Evolutionary conservation across 2,888 invertebrate species (phyloP).

Genomic region (Epistrophella euchroma): DNA sequence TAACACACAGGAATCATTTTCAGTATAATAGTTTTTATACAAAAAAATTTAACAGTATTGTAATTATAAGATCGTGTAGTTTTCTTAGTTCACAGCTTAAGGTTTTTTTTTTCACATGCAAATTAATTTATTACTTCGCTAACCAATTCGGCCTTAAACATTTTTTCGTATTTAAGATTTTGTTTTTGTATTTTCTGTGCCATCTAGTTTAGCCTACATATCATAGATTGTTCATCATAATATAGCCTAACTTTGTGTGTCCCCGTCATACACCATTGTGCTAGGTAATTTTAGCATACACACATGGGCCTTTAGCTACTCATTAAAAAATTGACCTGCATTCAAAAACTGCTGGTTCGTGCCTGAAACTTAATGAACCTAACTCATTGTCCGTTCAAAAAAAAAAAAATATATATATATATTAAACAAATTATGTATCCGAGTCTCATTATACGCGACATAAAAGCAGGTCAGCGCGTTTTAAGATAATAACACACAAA

Average conservation of each 20-base stretch:
- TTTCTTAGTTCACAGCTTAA: neutral
- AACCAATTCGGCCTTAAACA: conserved; percentile 37
- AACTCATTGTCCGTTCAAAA: conserved; percentile 4
- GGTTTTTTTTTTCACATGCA: neutral
- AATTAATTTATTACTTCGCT: neutral
- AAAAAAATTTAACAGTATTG: neutral
- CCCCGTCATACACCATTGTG: conserved; percentile 65
- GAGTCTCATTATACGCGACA: conserved; percentile 63
- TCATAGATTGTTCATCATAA: conserved; percentile 14
- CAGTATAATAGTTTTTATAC: no score
- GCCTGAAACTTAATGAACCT: conserved; percentile 55
- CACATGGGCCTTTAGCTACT: conserved; percentile 28
- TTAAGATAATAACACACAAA: conserved; percentile 67
- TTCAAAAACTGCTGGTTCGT: conserved; percentile 67
- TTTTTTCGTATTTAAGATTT: neutral
- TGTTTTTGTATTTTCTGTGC: conserved; percentile 32
- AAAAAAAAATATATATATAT: conserved; percentile 39
- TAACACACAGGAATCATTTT: no score
- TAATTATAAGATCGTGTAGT: neutral
- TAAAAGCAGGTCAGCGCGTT: conserved; percentile 72
- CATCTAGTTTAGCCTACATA: conserved; percentile 37
- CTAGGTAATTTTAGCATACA: conserved; percentile 53
- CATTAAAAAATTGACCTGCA: conserved; percentile 62
- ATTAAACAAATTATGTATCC: conserved; percentile 14
- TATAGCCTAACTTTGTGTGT: neutral